Evolutionary conservation across 2,113 vertebrate genomes (phyloP).

Genomic region (Rattus rattus): DNA sequence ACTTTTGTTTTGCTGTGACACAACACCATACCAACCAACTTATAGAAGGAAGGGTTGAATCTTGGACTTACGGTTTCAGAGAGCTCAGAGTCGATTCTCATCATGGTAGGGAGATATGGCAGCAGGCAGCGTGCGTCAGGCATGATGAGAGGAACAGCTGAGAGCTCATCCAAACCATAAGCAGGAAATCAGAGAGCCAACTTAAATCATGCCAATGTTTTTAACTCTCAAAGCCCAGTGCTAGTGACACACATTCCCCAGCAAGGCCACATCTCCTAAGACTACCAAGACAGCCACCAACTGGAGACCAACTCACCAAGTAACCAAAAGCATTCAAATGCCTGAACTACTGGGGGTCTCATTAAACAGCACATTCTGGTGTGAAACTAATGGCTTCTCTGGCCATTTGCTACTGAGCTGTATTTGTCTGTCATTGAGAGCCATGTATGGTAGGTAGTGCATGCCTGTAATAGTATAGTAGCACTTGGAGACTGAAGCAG

Average conservation of each 20-base stretch:
- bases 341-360: neutral
- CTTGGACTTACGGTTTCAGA: neutral
- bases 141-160: neutral
- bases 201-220: neutral
- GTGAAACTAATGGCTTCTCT: neutral
- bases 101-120: neutral
- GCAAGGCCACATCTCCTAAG: neutral
- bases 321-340: neutral
- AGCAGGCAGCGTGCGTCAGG: neutral
- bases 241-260: neutral
- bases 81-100: too few relatives aligned
- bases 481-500: neutral
- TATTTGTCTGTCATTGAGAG: neutral
- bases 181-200: neutral
- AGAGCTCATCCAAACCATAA: neutral
- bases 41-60: neutral
- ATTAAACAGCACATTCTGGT: neutral
- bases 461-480: neutral
- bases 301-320: neutral
- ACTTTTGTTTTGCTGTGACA: too few relatives aligned
- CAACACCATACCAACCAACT: neutral
- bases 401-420: neutral
- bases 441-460: neutral
- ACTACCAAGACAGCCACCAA: neutral
- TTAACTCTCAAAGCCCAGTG: neutral